Conservation (phyloP, 2,797 vertebrate species). For the Odontamblyopus rebecca region DNA sequence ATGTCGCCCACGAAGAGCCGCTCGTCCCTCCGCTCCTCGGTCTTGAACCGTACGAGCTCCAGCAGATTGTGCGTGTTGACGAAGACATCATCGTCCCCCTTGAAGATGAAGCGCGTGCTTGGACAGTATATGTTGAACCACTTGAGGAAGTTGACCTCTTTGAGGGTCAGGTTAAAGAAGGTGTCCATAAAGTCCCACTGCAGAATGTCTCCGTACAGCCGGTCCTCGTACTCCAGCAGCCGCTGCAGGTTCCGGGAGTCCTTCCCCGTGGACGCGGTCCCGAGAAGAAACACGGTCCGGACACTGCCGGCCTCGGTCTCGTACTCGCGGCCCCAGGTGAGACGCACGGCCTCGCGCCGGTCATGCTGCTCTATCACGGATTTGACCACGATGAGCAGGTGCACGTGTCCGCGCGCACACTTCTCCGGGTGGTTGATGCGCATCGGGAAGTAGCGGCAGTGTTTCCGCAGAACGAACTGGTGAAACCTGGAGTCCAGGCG, state of each 20-base stretch:
- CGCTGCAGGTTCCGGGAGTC: constrained; percentile 81
- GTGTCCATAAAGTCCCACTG: constrained; percentile 89
- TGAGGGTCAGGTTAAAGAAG: constrained; percentile 84
- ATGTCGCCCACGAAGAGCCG: constrained; percentile 84
- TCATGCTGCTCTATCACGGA: constrained; percentile 84
- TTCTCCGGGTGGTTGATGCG: constrained; percentile 84
- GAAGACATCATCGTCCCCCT: constrained; percentile 89
- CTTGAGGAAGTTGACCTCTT: constrained; percentile 85
- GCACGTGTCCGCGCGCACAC: constrained; percentile 69
- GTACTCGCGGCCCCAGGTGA: constrained; percentile 78
- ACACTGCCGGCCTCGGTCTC: constrained; percentile 65
- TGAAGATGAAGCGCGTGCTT: constrained; percentile 80
- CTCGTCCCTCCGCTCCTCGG: constrained; percentile 53
- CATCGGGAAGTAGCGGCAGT: constrained; percentile 85
- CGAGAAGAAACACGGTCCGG: constrained; percentile 79
- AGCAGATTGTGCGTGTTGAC: constrained; percentile 83
- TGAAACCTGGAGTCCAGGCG: constrained; percentile 79
- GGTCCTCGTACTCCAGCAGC: constrained; percentile 81
- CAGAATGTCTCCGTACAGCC: constrained; percentile 80
- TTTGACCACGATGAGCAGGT: constrained; percentile 83
- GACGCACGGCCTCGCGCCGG: constrained; percentile 80
- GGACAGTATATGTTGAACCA: constrained; percentile 83
- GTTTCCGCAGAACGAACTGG: constrained; percentile 82
- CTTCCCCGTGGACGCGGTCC: constrained; percentile 74
- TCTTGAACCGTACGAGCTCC: constrained; percentile 73